Evolutionary conservation across 2,113 vertebrate species (phyloP).

Genomic region (Mormoops blainvillei): DNA sequence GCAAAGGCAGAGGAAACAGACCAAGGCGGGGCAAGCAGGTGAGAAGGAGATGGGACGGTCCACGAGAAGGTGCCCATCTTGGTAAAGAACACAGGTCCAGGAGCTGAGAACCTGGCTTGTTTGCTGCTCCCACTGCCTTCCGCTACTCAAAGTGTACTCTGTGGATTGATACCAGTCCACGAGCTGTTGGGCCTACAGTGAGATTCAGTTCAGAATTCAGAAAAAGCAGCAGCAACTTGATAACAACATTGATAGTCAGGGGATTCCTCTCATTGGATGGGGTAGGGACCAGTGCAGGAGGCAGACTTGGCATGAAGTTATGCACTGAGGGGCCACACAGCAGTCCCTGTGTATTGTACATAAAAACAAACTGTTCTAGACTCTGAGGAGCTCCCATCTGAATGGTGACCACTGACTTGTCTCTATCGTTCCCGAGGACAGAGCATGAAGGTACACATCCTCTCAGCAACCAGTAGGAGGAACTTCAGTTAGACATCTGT

Average conservation of each 20-base stretch:
- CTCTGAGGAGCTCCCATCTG: background rate
- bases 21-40: rapidly evolving
- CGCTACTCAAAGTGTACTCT: background rate
- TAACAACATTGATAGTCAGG: background rate
- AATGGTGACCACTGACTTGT: background rate
- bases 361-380: background rate
- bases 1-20: background rate
- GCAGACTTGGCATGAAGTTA: rapidly evolving
- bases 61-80: background rate
- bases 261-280: rapidly evolving
- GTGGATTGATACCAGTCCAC: background rate
- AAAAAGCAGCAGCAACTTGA: background rate
- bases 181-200: background rate
- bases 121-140: background rate
- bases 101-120: background rate
- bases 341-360: background rate
- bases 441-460: background rate
- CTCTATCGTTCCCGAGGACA: background rate
- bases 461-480: background rate
- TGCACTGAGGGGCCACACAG: rapidly evolving
- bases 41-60: rapidly evolving
- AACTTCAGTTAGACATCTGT: background rate
- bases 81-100: background rate
- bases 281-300: background rate
- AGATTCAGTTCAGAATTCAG: background rate